Conservation (phyloP, 2,797 vertebrate genomes). For the Parambassis ranga region DNA sequence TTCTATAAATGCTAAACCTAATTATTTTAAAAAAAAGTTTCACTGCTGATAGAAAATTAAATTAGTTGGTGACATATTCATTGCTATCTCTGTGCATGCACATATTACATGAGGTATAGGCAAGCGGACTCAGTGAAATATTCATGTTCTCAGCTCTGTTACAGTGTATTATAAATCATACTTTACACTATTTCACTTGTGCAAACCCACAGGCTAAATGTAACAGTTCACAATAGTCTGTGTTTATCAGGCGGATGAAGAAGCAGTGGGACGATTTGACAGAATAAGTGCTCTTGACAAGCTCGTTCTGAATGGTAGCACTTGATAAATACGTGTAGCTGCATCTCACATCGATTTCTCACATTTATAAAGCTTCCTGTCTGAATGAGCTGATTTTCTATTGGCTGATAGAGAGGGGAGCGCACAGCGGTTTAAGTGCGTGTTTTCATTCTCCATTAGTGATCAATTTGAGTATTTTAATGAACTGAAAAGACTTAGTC, state of each 20-base stretch:
- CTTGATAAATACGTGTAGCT: background rate
- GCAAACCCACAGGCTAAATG: background rate
- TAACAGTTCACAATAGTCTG: background rate
- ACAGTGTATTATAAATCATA: no score
- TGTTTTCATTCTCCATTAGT: background rate
- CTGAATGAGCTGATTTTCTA: background rate
- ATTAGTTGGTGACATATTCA: slow-evolving; percentile 14
- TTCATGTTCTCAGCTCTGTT: no score
- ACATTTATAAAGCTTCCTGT: background rate
- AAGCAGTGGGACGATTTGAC: slow-evolving; percentile 11
- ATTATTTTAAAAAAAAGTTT: slow-evolving; percentile 10
- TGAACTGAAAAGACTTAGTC: no score
- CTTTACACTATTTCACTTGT: background rate
- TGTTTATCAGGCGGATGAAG: no score
- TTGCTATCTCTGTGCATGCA: background rate
- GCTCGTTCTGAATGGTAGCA: background rate
- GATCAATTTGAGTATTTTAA: background rate
- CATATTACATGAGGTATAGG: no score
- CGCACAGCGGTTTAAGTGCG: background rate
- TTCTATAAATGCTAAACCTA: slow-evolving; percentile 13
- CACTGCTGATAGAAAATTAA: background rate
- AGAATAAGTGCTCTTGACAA: slow-evolving; percentile 12
- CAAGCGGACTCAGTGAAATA: no score
- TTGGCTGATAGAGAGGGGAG: background rate
- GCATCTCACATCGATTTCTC: slow-evolving; percentile 11